A percentile compares a stretch with the other conserved stretches of the same genome.
These are phyloP conservation scores for Melanocharis versteri DNA, from an alignment of 2,113 vertebrate species.

Conservation along the genomic window DNA sequence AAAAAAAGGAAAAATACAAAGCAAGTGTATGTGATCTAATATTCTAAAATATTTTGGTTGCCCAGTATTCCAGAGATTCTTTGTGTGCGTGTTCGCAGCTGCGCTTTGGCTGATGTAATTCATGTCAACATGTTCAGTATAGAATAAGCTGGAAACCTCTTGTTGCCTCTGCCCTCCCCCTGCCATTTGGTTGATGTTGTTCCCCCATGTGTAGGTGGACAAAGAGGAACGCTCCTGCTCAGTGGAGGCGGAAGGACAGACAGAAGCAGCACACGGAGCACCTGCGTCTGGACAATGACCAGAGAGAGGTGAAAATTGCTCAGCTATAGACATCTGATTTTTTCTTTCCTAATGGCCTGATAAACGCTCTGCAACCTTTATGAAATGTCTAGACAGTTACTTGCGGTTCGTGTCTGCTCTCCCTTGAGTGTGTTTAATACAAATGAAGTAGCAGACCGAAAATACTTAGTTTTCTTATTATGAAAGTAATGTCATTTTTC, in stretches of 20 bases:
- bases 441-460: background rate
- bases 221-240: constrained; percentile 94
- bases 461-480: background rate
- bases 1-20: background rate
- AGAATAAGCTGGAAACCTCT: background rate
- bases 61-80: background rate
- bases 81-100: background rate
- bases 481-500: background rate
- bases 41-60: background rate
- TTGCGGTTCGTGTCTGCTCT: background rate
- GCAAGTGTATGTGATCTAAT: background rate
- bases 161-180: background rate
- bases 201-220: constrained; percentile 81
- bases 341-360: background rate
- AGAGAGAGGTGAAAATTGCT: constrained; percentile 87
- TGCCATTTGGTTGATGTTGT: background rate
- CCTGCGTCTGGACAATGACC: constrained; percentile 94
- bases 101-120: background rate
- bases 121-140: background rate
- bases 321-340: background rate
- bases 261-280: constrained; percentile 97
- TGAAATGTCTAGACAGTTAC: background rate
- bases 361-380: background rate
- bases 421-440: background rate
- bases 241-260: constrained; percentile 92